Percentiles rank a stretch among this genome's conserved stretches.
Conservation (phyloP, 2,113 vertebrate genomes). For the Paracanthobrama guichenoti region DNA sequence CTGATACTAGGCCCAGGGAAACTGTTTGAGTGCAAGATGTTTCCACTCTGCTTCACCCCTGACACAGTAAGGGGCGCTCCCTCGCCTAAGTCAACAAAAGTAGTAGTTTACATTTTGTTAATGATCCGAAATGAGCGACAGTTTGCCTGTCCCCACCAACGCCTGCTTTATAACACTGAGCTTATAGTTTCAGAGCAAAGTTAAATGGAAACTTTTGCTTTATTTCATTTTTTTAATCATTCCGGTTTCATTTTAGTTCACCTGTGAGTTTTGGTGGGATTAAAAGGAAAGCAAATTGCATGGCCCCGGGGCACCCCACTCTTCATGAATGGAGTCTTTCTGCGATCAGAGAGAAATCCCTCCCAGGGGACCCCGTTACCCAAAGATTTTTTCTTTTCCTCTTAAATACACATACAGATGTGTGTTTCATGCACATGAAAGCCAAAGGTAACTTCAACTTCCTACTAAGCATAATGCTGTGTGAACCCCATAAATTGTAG, state of each 20-base stretch:
- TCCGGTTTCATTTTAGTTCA: constrained; percentile 75
- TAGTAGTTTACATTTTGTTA: constrained; percentile 50
- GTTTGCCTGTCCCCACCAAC: constrained; percentile 42
- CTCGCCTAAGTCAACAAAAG: constrained; percentile 48
- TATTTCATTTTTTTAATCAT: constrained; percentile 60
- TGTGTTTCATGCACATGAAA: constrained; percentile 79
- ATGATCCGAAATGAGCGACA: constrained; percentile 39
- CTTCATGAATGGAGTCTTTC: constrained; percentile 92
- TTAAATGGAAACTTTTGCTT: constrained; percentile 64
- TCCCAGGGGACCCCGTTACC: constrained; percentile 82
- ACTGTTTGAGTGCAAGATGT: constrained; percentile 18
- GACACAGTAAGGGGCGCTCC: constrained; percentile 39
- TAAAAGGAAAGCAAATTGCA: constrained; percentile 89
- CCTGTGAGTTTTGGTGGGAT: constrained; percentile 82
- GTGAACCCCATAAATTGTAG: constrained; percentile 77
- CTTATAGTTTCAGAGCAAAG: constrained; percentile 15
- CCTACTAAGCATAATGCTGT: constrained; percentile 83
- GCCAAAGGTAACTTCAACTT: constrained; percentile 87
- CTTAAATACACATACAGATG: constrained; percentile 82
- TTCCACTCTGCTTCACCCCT: constrained; percentile 41
- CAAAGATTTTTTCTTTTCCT: constrained; percentile 68
- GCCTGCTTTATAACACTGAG: constrained; percentile 5
- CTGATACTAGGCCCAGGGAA: neutral
- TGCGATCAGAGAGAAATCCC: constrained; percentile 75
- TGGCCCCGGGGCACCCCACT: constrained; percentile 75